Percentiles rank a stretch among this genome's conserved stretches.
These are phyloP conservation scores for Aethina tumida DNA, from an alignment of 1,140 invertebrate species.

Conservation along the genomic window DNA sequence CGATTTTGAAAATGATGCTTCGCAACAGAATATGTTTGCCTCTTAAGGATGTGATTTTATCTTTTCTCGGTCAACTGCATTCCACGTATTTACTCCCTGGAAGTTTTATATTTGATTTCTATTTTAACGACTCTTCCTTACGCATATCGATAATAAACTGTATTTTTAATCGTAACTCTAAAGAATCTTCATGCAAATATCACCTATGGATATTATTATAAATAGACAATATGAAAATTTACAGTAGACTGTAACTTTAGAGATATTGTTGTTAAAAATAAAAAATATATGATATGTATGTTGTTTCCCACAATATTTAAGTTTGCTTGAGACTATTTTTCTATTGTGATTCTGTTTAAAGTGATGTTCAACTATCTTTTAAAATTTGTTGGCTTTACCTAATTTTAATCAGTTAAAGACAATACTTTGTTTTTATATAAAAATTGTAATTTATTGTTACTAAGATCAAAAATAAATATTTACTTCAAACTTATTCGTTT, in stretches of 20 bases:
- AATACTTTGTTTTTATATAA: conserved; percentile 13
- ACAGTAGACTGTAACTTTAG: conserved; percentile 6
- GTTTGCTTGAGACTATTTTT: conserved; percentile 11
- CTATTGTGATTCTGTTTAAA: conserved; percentile 9
- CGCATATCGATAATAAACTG: background rate
- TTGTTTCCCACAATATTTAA: conserved; percentile 13
- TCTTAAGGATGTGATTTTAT: conserved; percentile 43
- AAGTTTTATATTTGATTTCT: conserved; percentile 5
- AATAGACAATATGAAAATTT: conserved; percentile 8
- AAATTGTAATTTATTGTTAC: conserved; percentile 3
- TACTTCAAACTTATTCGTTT: too few relatives aligned
- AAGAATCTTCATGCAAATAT: conserved; percentile 7
- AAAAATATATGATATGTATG: conserved; percentile 12
- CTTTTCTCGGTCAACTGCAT: too few relatives aligned
- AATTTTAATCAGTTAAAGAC: too few relatives aligned
- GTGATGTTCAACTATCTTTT: too few relatives aligned
- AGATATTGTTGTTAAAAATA: conserved; percentile 15
- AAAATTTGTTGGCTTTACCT: too few relatives aligned
- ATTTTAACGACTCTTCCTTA: conserved; percentile 1
- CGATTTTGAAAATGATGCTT: conserved; percentile 87
- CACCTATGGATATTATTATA: conserved; percentile 5
- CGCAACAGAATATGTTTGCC: conserved; percentile 73
- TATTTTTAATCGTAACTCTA: conserved; percentile 11
- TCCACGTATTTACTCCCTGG: too few relatives aligned
- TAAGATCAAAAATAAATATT: too few relatives aligned